phyloP scores from a whole-genome alignment of 2,888 invertebrate species.

The Cerastis rubricosa region DNA sequence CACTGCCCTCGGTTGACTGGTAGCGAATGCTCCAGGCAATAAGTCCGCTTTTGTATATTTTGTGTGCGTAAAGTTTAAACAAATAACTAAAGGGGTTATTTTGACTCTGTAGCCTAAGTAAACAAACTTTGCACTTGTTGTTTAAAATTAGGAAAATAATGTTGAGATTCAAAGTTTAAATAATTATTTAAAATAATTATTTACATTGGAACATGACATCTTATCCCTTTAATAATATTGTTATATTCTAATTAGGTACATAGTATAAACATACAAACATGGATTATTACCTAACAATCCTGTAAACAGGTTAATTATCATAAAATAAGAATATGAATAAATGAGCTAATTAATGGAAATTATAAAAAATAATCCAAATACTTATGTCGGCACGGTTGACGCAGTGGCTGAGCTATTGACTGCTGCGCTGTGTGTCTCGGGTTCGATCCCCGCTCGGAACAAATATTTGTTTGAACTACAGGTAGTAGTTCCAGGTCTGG shows the following conservation, averaged over 20 bases:
- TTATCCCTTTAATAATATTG: not conserved
- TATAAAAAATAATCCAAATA: not conserved
- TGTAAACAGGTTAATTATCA: too few species aligned
- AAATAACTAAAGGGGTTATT: not conserved
- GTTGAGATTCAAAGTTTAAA: slow-evolving; percentile 5
- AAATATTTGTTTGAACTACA: too few species aligned
- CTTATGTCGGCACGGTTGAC: too few species aligned
- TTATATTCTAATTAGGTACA: not conserved
- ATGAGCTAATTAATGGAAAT: not conserved
- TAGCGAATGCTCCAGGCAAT: not conserved
- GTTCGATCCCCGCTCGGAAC: too few species aligned
- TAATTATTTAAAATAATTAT: too few species aligned
- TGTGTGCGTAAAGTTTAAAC: not conserved
- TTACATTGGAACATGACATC: slow-evolving; percentile 5
- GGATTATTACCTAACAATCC: not conserved
- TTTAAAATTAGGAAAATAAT: not conserved
- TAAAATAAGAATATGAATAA: not conserved
- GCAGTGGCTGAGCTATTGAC: too few species aligned
- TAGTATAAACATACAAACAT: slow-evolving; percentile 8
- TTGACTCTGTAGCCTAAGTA: not conserved
- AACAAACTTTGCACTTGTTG: slow-evolving; percentile 22
- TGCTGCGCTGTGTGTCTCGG: too few species aligned
- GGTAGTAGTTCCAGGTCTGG: too few species aligned
- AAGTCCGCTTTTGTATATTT: not conserved
- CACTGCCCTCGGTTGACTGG: not conserved